Evolutionary conservation across 2,888 invertebrate species (phyloP), one percentile per base, ranked within the genome.

Genomic region (Drosophila algonquin): DNA sequence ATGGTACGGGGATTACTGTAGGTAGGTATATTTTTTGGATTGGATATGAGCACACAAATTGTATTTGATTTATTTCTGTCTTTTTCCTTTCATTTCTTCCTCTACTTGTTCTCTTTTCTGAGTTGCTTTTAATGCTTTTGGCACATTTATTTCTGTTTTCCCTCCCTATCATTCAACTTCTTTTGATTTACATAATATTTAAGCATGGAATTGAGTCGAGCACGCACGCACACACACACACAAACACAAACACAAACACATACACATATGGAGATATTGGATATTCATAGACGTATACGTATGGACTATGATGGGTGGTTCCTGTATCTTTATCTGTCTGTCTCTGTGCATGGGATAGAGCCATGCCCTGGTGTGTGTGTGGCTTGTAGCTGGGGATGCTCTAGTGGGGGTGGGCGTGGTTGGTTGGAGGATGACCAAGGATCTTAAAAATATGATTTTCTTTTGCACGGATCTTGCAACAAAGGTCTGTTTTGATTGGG

Each of bases 91-190:
- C 18, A 18, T 54, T 68, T 52, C 9, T 32, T 24, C 24, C 32
- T 8, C 32, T 8, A 12, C 32, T 18, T 44, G 52, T 68, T 55
- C 10, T 27, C 16, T 35, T 14, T 45, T 64, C n/a, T 47, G 50
- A 63, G 54, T 59, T 68, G 57, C 57, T 63, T 69, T 75, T 54
- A 56, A 71, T 83, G 76, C 73, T 73, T 86, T 83, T 84, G 84
- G 83, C 86, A 84, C 85, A 81, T 72, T 61, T 57, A 47, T 54
- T 62, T 57, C 69, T 45, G 62, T 21, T 53, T 57, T 57, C n/a
- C 47, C 47, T 52, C 5, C 35, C 24, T 14, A 10, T 14, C 12
- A 12, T 12, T 35, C 35, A 35, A 35, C 35, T 75, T 59, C 16
- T 62, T 69, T 72, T 63, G 79, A 60, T 76, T 76, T 77, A 70